Evolutionary conservation across 2,113 vertebrate genomes (phyloP).

Genomic region (Hydrochoerus hydrochaeris): DNA sequence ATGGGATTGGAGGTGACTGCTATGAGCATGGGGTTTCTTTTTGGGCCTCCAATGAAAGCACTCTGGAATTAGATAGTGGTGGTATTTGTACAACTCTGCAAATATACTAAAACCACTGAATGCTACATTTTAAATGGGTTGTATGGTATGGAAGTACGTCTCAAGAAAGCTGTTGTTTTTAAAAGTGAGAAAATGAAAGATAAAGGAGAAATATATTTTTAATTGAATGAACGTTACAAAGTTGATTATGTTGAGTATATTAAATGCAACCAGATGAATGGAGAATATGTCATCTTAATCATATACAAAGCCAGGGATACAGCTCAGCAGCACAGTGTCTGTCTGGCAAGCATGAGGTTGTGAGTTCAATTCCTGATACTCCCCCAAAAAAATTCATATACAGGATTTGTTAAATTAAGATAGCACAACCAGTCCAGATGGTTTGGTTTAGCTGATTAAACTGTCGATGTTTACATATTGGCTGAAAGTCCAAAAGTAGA

Average conservation of each 20-base stretch:
- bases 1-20: not conserved
- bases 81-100: not conserved
- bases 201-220: not conserved
- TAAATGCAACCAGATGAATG: conserved; percentile 49
- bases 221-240: conserved; percentile 47
- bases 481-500: conserved; percentile 58
- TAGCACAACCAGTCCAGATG: conserved; percentile 24
- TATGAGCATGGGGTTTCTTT: not conserved
- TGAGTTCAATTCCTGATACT: too few species aligned
- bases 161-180: conserved; percentile 32
- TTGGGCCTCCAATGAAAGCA: not conserved
- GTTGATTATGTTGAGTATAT: conserved; percentile 50
- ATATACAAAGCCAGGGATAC: not conserved
- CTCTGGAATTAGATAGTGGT: conserved; percentile 24
- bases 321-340: too few species aligned
- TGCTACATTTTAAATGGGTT: conserved; percentile 49
- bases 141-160: not conserved
- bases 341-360: too few species aligned
- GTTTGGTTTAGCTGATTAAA: conserved; percentile 61
- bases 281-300: conserved; percentile 25
- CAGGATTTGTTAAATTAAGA: conserved; percentile 65
- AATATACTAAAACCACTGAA: conserved; percentile 53
- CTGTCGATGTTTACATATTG: conserved; percentile 37
- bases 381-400: not conserved
- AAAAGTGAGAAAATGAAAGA: conserved; percentile 1